A percentile compares a stretch with the other conserved stretches of the same genome.
Conservation (phyloP, 2,113 vertebrate genomes). For the Salvelinus sp. region DNA sequence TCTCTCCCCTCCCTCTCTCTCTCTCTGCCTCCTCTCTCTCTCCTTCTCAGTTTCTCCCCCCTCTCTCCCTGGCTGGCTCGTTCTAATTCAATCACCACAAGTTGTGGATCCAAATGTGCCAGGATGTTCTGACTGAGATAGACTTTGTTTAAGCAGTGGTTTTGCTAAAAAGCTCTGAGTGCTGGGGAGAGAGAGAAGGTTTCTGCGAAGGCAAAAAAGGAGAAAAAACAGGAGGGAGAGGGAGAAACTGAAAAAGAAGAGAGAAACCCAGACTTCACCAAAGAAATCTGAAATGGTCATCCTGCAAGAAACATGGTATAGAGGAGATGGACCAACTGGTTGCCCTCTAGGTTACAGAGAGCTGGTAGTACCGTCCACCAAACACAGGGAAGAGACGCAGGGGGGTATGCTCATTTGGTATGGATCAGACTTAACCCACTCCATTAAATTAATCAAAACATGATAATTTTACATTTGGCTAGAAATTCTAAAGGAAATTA, state of each 20-base stretch:
- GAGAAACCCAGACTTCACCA: constrained; percentile 20
- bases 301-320: no score
- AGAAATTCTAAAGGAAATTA: no score
- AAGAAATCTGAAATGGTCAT: no score
- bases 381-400: no score
- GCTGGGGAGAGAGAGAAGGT: constrained; percentile 14
- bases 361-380: no score
- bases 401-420: no score
- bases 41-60: constrained; percentile 31
- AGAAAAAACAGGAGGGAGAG: background rate
- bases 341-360: no score
- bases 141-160: constrained; percentile 75
- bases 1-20: constrained; percentile 24
- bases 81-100: constrained; percentile 72
- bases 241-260: constrained; percentile 15
- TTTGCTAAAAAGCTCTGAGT: constrained; percentile 45
- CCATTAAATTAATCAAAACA: no score
- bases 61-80: constrained; percentile 34
- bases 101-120: constrained; percentile 69
- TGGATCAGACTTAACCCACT: no score
- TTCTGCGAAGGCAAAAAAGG: background rate
- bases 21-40: constrained; percentile 26
- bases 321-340: no score
- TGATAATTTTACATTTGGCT: no score
- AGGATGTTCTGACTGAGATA: constrained; percentile 78